Conservation (phyloP, 2,888 invertebrate species). For the Mimachlamys varia region DNA sequence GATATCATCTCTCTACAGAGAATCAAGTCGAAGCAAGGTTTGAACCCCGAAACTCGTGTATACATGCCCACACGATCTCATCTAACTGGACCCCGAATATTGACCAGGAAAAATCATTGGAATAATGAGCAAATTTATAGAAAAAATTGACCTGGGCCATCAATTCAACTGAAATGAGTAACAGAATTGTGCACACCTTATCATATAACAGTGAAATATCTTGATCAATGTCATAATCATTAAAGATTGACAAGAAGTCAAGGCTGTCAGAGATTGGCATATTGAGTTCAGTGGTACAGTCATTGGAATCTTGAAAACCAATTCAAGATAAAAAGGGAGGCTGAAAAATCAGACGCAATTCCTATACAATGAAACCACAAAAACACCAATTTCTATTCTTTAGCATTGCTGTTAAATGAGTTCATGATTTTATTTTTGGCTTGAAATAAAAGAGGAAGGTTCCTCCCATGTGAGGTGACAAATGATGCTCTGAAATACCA, state of each 20-base stretch:
- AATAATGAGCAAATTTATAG: not conserved
- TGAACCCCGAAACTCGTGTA: not conserved
- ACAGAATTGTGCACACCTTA: too few species aligned
- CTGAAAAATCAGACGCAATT: too few species aligned
- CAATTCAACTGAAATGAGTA: too few species aligned
- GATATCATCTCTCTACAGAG: not conserved
- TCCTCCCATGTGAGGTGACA: not conserved
- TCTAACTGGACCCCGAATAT: not conserved
- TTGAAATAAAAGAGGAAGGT: not conserved
- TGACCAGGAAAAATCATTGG: not conserved
- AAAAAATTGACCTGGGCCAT: too few species aligned
- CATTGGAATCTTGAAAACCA: not conserved
- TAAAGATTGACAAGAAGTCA: not conserved
- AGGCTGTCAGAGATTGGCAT: not conserved
- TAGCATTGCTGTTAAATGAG: too few species aligned
- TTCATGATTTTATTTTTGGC: too few species aligned
- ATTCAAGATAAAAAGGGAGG: too few species aligned
- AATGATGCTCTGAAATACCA: not conserved
- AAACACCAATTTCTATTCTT: too few species aligned
- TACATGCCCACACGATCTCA: not conserved
- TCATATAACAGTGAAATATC: not conserved
- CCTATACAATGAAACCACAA: too few species aligned
- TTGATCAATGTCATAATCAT: not conserved
- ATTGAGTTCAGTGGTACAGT: not conserved
- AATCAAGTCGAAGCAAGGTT: not conserved